Evolutionary conservation across 1,140 invertebrate species (phyloP), one percentile per base, ranked within the genome.

Genomic region (Maconellicoccus hirsutus): DNA sequence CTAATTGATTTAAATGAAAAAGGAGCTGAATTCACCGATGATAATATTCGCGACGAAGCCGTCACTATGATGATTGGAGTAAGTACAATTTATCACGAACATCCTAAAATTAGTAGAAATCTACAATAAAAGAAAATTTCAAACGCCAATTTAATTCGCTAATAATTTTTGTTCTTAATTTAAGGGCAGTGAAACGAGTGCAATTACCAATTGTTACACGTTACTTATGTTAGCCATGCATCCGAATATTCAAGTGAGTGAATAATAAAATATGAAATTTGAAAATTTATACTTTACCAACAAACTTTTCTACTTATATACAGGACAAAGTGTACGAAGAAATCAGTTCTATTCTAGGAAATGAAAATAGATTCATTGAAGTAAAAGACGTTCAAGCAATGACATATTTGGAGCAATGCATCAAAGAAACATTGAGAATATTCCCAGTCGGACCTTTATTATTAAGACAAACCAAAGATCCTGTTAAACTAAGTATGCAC

Each of bases 141-240:
- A 6, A 38, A 7, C 14, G 33, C 33, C n/a, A n/a, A n/a, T n/a
- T n/a, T n/a, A n/a, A n/a, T n/a, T n/a, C n/a, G n/a, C n/a, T n/a
- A n/a, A n/a, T n/a, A n/a, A n/a, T n/a, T n/a, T 19, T 52, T 52
- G 3, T 3, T 52, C 6, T 52, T 16, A 52, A 52, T 52, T 52
- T 52, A 4, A 87, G 85, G 88, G 88, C 69, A 88, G 90, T 78
- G 89, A 90, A 77, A 89, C 89, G n/a, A 77, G 80, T 6, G 80
- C 79, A 3, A 79, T 82, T 38, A 81, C 81, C 29, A 73, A 79
- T 14, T 81, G 79, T 1, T 81, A 78, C 70, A 72, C 79, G 12
- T 66, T 82, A 2, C 71, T 82, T 1, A 79, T 82, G 78, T 77
- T 89, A 42, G 85, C 83, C 0, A 80, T 79, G 74, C 79, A 87